Evolutionary conservation across 2,113 vertebrate species (phyloP).

Genomic region (Vicugna pacos): DNA sequence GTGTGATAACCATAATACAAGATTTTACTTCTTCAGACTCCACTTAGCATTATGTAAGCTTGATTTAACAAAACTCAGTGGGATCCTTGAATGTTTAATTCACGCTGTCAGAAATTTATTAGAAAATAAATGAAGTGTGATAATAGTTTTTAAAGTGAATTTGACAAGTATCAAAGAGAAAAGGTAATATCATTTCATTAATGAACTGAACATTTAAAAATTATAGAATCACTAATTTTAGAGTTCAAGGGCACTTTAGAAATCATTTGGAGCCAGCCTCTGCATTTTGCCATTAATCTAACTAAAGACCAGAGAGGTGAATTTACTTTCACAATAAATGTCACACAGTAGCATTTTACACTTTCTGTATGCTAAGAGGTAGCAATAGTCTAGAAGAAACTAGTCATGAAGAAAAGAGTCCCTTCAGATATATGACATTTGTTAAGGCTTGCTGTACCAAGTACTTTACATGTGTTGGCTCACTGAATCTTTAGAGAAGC

Average conservation of each 20-base stretch:
- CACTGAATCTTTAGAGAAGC: not conserved
- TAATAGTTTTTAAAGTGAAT: conserved; percentile 68
- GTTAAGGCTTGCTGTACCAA: not conserved
- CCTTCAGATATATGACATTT: not conserved
- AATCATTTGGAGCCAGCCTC: not conserved
- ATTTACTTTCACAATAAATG: not conserved
- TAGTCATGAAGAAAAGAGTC: not conserved
- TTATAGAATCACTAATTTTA: conserved; percentile 35
- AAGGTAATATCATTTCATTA: not conserved
- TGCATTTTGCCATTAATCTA: not conserved
- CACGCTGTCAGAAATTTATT: conserved; percentile 54
- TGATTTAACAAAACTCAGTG: conserved; percentile 60
- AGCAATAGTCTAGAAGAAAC: not conserved
- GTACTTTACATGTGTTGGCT: not conserved
- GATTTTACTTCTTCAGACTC: conserved; percentile 61
- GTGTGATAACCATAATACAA: conserved; percentile 55
- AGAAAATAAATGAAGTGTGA: conserved; percentile 72
- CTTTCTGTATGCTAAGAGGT: not conserved
- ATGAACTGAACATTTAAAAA: conserved; percentile 40
- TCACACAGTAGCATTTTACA: not conserved
- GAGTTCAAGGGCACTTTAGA: not conserved
- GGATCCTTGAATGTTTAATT: conserved; percentile 59
- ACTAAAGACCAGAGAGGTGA: not conserved
- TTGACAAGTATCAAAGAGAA: conserved; percentile 66
- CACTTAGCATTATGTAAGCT: conserved; percentile 46